Evolutionary conservation across 35 echinoderm and acorn worm genomes (phyloP).

Genomic region (Holothuria glaberrima): DNA sequence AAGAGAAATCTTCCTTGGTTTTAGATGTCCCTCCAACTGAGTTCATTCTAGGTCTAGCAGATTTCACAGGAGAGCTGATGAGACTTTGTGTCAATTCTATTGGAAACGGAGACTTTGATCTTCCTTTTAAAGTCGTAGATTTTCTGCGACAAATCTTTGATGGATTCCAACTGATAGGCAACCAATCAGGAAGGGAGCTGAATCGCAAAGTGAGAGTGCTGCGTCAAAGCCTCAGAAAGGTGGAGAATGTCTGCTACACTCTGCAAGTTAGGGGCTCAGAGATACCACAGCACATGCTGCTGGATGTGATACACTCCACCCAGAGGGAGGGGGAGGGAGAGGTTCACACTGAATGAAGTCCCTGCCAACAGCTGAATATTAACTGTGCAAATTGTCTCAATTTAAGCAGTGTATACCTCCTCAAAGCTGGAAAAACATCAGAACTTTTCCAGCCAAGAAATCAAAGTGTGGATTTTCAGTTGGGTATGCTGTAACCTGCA

Average conservation of each 20-base stretch:
- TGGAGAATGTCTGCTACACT: slow-evolving; percentile 94
- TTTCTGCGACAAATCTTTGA: slow-evolving; percentile 84
- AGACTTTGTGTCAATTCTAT: slow-evolving; percentile 88
- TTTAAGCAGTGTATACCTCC: too few relatives aligned
- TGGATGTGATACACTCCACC: slow-evolving; percentile 59
- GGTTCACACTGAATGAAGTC: not conserved
- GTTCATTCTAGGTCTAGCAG: slow-evolving; percentile 90
- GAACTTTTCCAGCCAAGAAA: too few relatives aligned
- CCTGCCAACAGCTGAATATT: too few relatives aligned
- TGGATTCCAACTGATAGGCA: slow-evolving; percentile 81
- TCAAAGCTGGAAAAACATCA: too few relatives aligned
- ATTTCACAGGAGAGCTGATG: slow-evolving; percentile 97
- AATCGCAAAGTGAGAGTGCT: slow-evolving; percentile 78
- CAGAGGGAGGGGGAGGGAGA: not conserved
- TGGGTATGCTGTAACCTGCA: too few relatives aligned
- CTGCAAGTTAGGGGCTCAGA: slow-evolving; percentile 91
- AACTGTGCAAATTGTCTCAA: too few relatives aligned
- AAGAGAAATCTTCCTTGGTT: not conserved
- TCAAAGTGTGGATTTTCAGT: too few relatives aligned
- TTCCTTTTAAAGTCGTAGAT: slow-evolving; percentile 72
- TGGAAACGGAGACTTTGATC: slow-evolving; percentile 74
- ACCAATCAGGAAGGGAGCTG: slow-evolving; percentile 75
- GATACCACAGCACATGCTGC: slow-evolving; percentile 94
- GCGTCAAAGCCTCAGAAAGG: slow-evolving; percentile 89
- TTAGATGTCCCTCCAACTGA: slow-evolving; percentile 81